Base-by-base conservation (phyloP, 2,888 invertebrate genomes). In the Torymus aiolomorphi region DNA sequence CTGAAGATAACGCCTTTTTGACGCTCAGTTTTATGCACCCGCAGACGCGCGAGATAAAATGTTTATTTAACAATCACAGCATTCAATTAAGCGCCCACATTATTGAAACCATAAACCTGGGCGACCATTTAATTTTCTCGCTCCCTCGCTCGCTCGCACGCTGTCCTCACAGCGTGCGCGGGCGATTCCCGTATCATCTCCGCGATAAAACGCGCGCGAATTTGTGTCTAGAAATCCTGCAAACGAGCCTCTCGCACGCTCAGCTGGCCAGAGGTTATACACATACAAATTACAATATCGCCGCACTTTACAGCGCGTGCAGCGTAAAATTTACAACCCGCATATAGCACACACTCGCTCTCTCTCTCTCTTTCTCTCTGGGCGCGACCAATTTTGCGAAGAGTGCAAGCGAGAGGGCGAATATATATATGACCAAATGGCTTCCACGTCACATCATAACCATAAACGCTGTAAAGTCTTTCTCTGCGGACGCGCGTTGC, bases 91-190 rank as follows among this genome's bases (percentile, higher is more conserved):
- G 16, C 71, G 11, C 13, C 2, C 4, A 71, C 8, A 51, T 79
- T 65, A 79, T 75, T 75, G 70, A 79, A 79, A 71, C 24, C 52
- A 66, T 79, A 66, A 79, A 79, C 31, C 51, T 18, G 59, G 49
- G n/a, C 12, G 54, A 71, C 20, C 62, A 18, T 70, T 75, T 75
- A 63, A 79, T 75, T 52, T 56, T 49, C n/a, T 18, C 52, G 57
- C 61, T n/a, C 14, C 13, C 24, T 51, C 24, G 49, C 52, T 20
- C 18, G 24, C 10, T 49, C 16, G 42, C 73, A 3, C 51, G 65
- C 66, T 24, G 2, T 31, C 31, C 8, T 31, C 31, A 31, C 31
- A 31, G 31, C 31, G 31, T 31, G 31, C 31, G 31, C 31, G 31
- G 8, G 31, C 31, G 31, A 31, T 31, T 31, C 31, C 5, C 31